Percentiles rank a stretch among this genome's conserved stretches.
Evolutionary conservation across 2,797 vertebrate genomes (phyloP).

Genomic region (Anisognathus igniventris): DNA sequence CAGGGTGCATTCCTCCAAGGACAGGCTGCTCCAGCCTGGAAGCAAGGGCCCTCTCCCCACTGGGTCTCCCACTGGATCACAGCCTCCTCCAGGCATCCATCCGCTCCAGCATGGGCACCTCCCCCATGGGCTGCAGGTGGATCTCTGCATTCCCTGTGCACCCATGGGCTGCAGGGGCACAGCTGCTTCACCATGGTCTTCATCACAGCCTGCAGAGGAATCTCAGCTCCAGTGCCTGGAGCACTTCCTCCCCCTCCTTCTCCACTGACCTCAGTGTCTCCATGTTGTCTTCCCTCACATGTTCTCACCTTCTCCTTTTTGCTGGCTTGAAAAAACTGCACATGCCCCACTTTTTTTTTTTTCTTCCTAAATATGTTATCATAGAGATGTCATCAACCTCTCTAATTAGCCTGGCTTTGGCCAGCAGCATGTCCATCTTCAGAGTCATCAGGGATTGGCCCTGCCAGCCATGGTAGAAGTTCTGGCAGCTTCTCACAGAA

Average conservation of each 20-base stretch:
- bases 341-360: neutral
- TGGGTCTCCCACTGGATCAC: neutral
- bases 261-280: neutral
- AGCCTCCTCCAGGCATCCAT: neutral
- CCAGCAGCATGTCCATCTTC: neutral
- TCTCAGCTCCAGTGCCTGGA: accelerated
- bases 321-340: neutral
- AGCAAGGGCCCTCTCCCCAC: neutral
- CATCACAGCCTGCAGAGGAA: neutral
- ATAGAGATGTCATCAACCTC: accelerated
- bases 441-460: no score
- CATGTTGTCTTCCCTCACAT: neutral
- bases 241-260: neutral
- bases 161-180: neutral
- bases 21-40: neutral
- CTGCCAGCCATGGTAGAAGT: accelerated
- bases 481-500: neutral
- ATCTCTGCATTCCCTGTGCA: neutral
- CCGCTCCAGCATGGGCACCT: neutral
- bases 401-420: neutral
- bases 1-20: neutral
- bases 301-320: neutral
- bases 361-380: neutral
- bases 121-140: neutral
- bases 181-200: neutral